Base-by-base conservation (phyloP, 2,797 vertebrate genomes). In the Argya squamiceps region DNA sequence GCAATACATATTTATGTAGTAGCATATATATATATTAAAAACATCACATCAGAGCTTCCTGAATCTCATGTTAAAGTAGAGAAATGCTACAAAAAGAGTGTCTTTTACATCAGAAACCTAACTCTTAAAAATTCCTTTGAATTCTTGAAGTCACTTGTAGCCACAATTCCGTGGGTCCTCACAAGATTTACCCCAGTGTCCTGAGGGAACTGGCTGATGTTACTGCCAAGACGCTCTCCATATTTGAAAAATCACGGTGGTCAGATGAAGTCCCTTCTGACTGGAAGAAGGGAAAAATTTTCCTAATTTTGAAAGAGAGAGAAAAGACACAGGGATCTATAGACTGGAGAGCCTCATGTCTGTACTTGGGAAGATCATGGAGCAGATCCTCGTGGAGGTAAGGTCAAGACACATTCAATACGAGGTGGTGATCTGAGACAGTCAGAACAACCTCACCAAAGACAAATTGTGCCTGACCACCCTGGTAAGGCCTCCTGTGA, bases 211-310 rank as follows among this genome's bases (percentile, higher is more conserved):
- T 37, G 15, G 8, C 23, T 37, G 23, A 50, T 37, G 11, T n/a
- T n/a, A 37, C 14, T 64, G 23, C 7, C 27, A 58, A 37, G 19
- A 15, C 0, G 0, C 7, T 58, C 7, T 71, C 18, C 1, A 0
- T 16, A 36, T 55, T 32, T 43, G 34, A 53, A 53, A 75, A 68
- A 9, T 8, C 10, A 6, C 11, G 7, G 8, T 32, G 26, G 11
- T 23, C 18, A 32, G 10, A 53, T 36, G 12, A 53, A 27, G 22
- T 11, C 34, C 30, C 26, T 47, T 10, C 10, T 73, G 52, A 30
- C 30, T 34, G 34, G 34, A 39, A 60, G 60, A 81, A 36, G 22
- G 17, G 11, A 26, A 39, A 55, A 7, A 3, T 2, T 19, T 46
- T 27, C 12, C 4, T 53, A 23, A 53, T 55, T 53, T 44, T 19